Evolutionary conservation across 2,113 vertebrate genomes (phyloP), one percentile per base, ranked within the genome.

Genomic region (Syrmaticus mikado): DNA sequence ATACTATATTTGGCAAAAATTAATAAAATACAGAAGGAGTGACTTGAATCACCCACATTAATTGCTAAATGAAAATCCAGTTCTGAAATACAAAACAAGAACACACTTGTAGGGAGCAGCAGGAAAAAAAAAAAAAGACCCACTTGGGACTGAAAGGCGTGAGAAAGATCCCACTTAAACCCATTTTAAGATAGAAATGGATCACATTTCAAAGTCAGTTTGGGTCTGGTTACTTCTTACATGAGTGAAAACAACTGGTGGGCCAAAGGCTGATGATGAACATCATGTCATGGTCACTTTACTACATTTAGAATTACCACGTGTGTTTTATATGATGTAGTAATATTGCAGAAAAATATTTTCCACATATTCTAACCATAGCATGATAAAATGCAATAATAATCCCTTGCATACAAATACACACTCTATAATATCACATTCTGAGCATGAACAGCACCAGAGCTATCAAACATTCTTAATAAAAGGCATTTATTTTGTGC

Each of bases 1-100:
- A 93, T 78, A 95, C 88, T 95, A 80, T 95, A 95, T 97, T 95
- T 96, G 93, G 95, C 65, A 95, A 95, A 97, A 95, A 87, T 52
- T 93, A 95, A 90, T 95, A 84, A 95, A 96, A 94, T 95, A 82
- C 90, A 95, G 85, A 77, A 95, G 85, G 90, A 94, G 70, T 94
- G 53, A 96, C 77, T 94, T 91, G 80, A 94, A 93, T 95, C 92
- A 85, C 30, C 25, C 90, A 88, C 88, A n/a, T 70, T 94, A 92
- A 95, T 85, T 92, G 78, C 79, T 95, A 94, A 92, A 90, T 82
- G 81, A 85, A 93, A 92, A 94, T 74, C 75, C 55, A 89, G 50
- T 82, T 89, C 65, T 95, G 67, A 92, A 93, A 87, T 70, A 88
- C 70, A 65, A 91, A 94, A 82, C 81, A 94, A 67, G 80, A 90